phyloP scores from a whole-genome alignment of 2,113 vertebrate genomes.

The Condylura cristata region DNA sequence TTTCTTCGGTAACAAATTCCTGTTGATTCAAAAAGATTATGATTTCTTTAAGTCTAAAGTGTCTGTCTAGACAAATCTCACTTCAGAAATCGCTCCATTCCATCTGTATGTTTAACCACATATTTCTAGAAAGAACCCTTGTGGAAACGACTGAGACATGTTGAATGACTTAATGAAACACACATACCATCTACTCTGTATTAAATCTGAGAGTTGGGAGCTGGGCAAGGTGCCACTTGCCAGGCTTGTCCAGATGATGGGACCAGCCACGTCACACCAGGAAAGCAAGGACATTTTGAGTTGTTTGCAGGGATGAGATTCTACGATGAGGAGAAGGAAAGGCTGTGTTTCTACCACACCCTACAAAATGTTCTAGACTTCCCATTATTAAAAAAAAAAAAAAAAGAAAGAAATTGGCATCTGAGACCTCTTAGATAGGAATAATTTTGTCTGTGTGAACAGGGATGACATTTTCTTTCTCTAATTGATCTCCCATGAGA shows the following conservation, averaged over 20 bases:
- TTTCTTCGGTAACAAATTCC: not conserved
- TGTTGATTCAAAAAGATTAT: not conserved
- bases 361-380: not conserved
- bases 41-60: not conserved
- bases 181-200: too few species aligned
- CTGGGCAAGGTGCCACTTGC: not conserved
- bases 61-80: not conserved
- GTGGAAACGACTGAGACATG: not conserved
- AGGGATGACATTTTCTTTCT: not conserved
- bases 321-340: not conserved
- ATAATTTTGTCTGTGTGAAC: constrained; percentile 1
- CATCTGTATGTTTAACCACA: not conserved
- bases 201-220: not conserved
- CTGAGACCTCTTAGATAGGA: not conserved
- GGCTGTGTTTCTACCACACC: not conserved
- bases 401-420: not conserved
- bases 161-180: not conserved
- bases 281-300: not conserved
- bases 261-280: fast-evolving
- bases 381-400: not conserved
- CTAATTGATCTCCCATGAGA: not conserved
- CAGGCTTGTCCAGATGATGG: fast-evolving
- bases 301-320: constrained; percentile 17
- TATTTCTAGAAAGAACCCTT: not conserved
- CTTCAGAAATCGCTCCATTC: not conserved